Conservation (phyloP, 2,797 vertebrate genomes). For the Sebastes diploproa region DNA sequence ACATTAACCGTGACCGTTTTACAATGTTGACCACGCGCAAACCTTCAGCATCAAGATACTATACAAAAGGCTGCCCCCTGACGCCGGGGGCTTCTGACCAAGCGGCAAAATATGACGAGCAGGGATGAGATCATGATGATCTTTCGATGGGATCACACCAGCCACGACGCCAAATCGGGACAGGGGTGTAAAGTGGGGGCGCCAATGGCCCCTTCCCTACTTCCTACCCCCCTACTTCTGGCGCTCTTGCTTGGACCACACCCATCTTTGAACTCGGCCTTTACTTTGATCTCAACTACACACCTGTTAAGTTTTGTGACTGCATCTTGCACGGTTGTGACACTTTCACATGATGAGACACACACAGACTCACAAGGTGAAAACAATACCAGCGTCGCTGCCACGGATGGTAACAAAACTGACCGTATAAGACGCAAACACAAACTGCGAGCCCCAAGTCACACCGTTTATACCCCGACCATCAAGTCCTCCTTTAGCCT, state of each 20-base stretch:
- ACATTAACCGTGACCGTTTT: no score
- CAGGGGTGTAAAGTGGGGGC: neutral
- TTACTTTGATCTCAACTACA: neutral
- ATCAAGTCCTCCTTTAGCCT: neutral
- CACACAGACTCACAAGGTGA: neutral
- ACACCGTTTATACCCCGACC: neutral
- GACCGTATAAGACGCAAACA: neutral
- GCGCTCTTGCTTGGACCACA: no score
- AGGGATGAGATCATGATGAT: no score
- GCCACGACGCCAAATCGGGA: no score
- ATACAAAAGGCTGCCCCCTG: no score
- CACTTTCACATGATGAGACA: neutral
- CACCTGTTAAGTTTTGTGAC: neutral
- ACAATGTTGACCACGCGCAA: no score
- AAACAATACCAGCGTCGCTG: neutral
- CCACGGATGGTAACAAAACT: neutral
- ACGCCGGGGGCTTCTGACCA: no score
- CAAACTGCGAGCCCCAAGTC: neutral
- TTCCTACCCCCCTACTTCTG: neutral
- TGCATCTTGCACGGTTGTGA: neutral
- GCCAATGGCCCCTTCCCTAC: neutral
- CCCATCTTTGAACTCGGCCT: neutral
- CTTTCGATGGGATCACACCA: no score
- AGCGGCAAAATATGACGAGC: no score
- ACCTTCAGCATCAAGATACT: no score